Conservation (phyloP, 1,140 invertebrate genomes). For the Pseudomyrmex concolor region DNA sequence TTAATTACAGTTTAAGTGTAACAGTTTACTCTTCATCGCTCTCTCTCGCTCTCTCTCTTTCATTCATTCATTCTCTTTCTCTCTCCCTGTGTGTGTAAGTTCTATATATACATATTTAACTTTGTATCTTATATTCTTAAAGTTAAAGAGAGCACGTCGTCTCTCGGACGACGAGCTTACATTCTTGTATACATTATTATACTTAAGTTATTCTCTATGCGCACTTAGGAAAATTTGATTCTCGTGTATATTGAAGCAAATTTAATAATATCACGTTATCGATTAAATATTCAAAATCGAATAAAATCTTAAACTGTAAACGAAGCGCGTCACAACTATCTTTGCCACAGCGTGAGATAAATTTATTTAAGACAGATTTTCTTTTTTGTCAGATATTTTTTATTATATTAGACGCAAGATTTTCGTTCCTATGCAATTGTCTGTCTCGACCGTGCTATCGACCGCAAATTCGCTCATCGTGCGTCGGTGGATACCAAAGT, state of each 20-base stretch:
- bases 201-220: slow-evolving; percentile 2
- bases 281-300: slow-evolving; percentile 17
- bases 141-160: background rate
- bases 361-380: background rate
- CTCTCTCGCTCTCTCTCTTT: too few relatives aligned
- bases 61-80: too few relatives aligned
- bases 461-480: slow-evolving; percentile 62
- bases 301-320: slow-evolving; percentile 13
- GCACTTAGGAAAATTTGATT: slow-evolving; percentile 35
- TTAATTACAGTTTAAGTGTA: slow-evolving; percentile 8
- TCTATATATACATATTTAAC: background rate
- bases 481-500: slow-evolving; percentile 12
- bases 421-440: slow-evolving; percentile 10
- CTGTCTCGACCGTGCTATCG: slow-evolving; percentile 59
- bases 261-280: slow-evolving; percentile 30
- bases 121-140: slow-evolving; percentile 15
- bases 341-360: background rate
- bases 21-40: too few relatives aligned
- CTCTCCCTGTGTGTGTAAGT: background rate
- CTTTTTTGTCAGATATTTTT: background rate
- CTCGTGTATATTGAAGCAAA: background rate
- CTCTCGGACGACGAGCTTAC: background rate
- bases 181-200: slow-evolving; percentile 23
- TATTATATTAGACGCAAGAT: background rate
- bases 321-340: too few relatives aligned